Base-by-base conservation (phyloP, 2,888 invertebrate genomes). In the Sarcophaga subvicina region DNA sequence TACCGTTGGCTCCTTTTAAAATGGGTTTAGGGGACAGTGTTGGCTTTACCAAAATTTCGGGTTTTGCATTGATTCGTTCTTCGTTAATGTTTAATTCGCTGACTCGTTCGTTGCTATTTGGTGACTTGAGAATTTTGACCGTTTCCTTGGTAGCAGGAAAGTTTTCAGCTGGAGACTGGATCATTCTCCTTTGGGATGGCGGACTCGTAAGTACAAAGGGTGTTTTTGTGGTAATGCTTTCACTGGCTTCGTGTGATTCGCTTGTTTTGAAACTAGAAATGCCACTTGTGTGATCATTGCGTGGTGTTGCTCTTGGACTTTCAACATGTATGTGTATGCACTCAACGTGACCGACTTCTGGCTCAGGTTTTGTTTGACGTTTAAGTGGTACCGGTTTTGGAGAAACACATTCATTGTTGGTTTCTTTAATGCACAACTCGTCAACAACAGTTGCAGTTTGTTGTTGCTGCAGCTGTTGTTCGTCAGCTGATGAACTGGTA, bases 321-420 rank as follows among this genome's bases (percentile, higher is more conserved):
- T 89, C 89, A 10, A 89, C 88, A 60, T 89, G 89, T 1, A 90
- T 86, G 49, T 90, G 89, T 20, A 90, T 90, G 8, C 88, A 88
- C 80, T 90, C 90, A 11, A 90, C 86, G 12, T 89, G 85, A 0
- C 90, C 90, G 25, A 89, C 80, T 88, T 90, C 90, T 20, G 80
- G 66, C 54, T 85, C 82, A 17, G 80, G 37, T 14, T 72, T 81
- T 71, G 8, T 27, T 72, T 79, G 22, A 22, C 76, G 85, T 25
- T 82, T 70, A 14, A 80, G 82, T 25, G 89, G 87, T 0, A 77
- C 37, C 12, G 84, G 82, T 25, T 80, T 88, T 25, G 76, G 71
- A 11, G 85, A 45, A 12, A 77, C 22, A 11, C 85, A 78, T 69
- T 80, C 79, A 17, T 63, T 22, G 37, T 66, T 59, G 2, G 25